A percentile compares a stretch with the other conserved stretches of the same genome.
Evolutionary conservation across 2,113 vertebrate genomes (phyloP).

Genomic region (Heterotilapia buettikoferi): DNA sequence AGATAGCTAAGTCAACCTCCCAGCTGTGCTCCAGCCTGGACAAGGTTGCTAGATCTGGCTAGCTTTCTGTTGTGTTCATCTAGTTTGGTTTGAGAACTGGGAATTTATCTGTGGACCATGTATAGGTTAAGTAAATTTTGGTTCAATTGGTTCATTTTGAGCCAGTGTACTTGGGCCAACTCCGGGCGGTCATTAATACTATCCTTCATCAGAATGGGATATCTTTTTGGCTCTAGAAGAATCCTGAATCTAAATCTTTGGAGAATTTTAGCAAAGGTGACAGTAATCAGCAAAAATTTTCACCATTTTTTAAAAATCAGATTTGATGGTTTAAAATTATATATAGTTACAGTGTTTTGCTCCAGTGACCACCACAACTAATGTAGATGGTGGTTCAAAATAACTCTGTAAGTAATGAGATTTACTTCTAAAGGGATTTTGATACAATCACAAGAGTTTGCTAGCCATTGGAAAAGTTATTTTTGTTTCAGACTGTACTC

Average conservation of each 20-base stretch:
- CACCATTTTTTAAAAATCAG: background rate
- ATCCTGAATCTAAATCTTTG: background rate
- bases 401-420: background rate
- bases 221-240: background rate
- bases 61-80: background rate
- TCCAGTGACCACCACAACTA: background rate
- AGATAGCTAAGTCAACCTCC: background rate
- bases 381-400: background rate
- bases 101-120: background rate
- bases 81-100: background rate
- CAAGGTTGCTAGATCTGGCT: background rate
- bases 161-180: background rate
- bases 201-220: background rate
- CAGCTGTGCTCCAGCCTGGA: background rate
- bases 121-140: background rate
- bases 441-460: background rate
- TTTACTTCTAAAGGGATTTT: background rate
- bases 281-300: background rate
- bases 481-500: background rate
- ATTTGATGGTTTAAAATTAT: background rate
- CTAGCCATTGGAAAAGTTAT: background rate
- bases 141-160: background rate
- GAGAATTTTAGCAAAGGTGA: background rate
- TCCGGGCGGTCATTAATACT: rapidly evolving
- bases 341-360: background rate